phyloP scores from a whole-genome alignment of 1,140 invertebrate species.

The Micrasema longulum region DNA sequence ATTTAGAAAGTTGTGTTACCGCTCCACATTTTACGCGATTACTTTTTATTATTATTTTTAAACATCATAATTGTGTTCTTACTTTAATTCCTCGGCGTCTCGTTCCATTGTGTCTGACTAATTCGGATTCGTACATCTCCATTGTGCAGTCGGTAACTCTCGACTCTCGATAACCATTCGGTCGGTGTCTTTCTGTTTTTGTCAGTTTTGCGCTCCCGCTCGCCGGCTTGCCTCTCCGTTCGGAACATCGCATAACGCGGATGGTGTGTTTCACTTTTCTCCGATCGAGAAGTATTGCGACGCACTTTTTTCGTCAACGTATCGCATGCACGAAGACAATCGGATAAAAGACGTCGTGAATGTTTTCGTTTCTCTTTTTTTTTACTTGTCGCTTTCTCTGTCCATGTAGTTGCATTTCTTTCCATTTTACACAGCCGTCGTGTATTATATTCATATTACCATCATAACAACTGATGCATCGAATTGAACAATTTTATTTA shows the following conservation, averaged over 20 bases:
- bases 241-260: slow-evolving; percentile 16
- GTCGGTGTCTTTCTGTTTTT: slow-evolving; percentile 21
- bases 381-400: slow-evolving; percentile 9
- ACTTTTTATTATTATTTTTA: slow-evolving; percentile 13
- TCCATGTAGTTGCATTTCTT: slow-evolving; percentile 1
- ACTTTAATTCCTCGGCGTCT: slow-evolving; percentile 8
- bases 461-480: too few species aligned
- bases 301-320: slow-evolving; percentile 21
- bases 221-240: neutral
- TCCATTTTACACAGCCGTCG: neutral
- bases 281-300: slow-evolving; percentile 12
- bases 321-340: slow-evolving; percentile 25
- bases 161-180: slow-evolving; percentile 12
- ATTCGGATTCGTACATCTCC: neutral
- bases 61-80: slow-evolving; percentile 17
- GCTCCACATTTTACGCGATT: slow-evolving; percentile 39
- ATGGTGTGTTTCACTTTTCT: slow-evolving; percentile 28
- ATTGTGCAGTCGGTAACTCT: slow-evolving; percentile 4
- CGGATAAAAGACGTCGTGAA: slow-evolving; percentile 7
- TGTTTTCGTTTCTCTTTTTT: slow-evolving; percentile 23
- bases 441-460: neutral
- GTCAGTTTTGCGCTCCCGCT: slow-evolving; percentile 11
- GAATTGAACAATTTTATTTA: too few species aligned
- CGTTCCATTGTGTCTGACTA: neutral
- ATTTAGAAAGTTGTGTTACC: slow-evolving; percentile 44